Percentiles rank a stretch among this genome's conserved stretches.
These are phyloP conservation scores for Melanophora roralis DNA, from an alignment of 2,888 invertebrate species.

Conservation along the genomic window DNA sequence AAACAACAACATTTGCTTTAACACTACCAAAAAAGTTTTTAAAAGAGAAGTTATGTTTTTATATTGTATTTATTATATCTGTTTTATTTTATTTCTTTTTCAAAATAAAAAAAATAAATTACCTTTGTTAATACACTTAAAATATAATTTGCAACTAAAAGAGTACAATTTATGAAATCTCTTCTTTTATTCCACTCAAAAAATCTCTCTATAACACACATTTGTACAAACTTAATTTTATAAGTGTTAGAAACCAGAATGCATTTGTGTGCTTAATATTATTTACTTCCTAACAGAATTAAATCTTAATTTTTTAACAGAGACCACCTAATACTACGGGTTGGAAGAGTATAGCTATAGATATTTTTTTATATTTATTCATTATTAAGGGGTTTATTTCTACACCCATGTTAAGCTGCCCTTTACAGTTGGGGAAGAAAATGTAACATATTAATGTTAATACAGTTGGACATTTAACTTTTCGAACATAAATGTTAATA, in stretches of 20 bases:
- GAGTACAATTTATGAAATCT: constrained; percentile 4
- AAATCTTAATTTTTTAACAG: constrained; percentile 3
- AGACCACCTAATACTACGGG: neutral
- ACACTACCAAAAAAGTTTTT: constrained; percentile 8
- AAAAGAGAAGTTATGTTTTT: constrained; percentile 5
- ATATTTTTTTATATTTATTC: neutral
- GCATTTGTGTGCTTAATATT: constrained; percentile 9
- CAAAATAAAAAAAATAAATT: too few species aligned
- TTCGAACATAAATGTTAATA: neutral
- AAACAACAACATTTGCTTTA: neutral
- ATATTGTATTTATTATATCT: constrained; percentile 24
- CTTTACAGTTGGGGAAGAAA: neutral
- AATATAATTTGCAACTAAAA: too few species aligned
- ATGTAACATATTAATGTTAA: too few species aligned
- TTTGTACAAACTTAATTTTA: too few species aligned
- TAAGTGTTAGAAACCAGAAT: too few species aligned
- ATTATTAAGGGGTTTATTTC: neutral
- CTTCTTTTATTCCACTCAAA: too few species aligned
- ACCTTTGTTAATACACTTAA: constrained; percentile 38
- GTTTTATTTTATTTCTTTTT: neutral
- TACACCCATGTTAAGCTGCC: neutral
- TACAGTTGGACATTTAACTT: neutral
- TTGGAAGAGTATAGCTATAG: constrained; percentile 43
- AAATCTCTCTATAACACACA: too few species aligned
- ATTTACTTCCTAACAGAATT: too few species aligned